Conservation (phyloP, 2,797 vertebrate species). For the Pygocentrus nattereri region DNA sequence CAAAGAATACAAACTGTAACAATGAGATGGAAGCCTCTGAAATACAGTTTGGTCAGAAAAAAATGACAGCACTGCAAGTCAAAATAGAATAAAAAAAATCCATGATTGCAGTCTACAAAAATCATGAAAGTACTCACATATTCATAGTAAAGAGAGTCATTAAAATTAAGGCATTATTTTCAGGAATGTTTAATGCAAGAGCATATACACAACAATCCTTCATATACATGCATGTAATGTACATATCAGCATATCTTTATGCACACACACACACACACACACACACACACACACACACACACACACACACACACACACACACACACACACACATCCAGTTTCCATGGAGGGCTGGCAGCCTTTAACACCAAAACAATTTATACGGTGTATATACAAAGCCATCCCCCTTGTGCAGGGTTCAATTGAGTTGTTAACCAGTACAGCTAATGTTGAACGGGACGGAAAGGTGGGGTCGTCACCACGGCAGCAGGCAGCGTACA, state of each 20-base stretch:
- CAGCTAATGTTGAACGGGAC: conserved; percentile 45
- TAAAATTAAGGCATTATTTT: conserved; percentile 44
- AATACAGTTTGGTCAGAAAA: conserved; percentile 18
- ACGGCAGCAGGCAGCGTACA: conserved; percentile 52
- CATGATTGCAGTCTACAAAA: conserved; percentile 47
- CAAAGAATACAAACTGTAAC: background rate
- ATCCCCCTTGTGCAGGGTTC: background rate
- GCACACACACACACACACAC: conserved; percentile 4
- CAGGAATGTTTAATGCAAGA: conserved; percentile 66
- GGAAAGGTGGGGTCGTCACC: conserved; percentile 25
- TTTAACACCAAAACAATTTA: background rate
- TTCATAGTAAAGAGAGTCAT: conserved; percentile 4
- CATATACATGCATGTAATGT: conserved; percentile 55
- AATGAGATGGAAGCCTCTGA: background rate
- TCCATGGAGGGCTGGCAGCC: background rate
- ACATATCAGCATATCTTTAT: conserved; percentile 25
- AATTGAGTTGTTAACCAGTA: background rate
- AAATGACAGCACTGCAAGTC: no score
- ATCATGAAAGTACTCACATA: conserved; percentile 15
- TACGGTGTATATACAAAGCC: conserved; percentile 4
- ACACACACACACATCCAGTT: conserved; percentile 1
- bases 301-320: no score
- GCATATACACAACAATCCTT: conserved; percentile 45
- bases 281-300: no score
- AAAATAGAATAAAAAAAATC: conserved; percentile 64